Percentiles rank a stretch among this genome's conserved stretches.
phyloP scores from a whole-genome alignment of 2,113 vertebrate genomes.

The Urocynchramus pylzowi region DNA sequence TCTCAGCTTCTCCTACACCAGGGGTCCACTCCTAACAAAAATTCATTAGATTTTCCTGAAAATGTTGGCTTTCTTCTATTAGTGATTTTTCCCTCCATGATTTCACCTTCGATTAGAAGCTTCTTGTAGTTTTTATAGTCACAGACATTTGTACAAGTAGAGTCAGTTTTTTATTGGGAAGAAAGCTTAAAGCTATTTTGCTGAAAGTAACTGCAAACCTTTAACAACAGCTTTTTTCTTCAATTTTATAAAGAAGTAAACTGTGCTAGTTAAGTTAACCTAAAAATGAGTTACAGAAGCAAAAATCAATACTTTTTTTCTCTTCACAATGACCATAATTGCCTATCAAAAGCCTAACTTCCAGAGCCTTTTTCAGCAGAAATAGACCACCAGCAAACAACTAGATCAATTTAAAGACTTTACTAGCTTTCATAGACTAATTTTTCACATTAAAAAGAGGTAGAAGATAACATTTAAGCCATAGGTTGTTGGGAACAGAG shows the following conservation, averaged over 20 bases:
- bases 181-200: not conserved
- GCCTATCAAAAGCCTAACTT: not conserved
- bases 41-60: not conserved
- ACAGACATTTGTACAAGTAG: not conserved
- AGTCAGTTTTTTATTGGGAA: not conserved
- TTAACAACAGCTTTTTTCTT: not conserved
- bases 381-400: not conserved
- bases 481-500: not conserved
- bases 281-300: not conserved
- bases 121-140: not conserved
- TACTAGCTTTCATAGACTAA: not conserved
- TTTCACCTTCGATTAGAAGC: not conserved
- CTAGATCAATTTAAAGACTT: not conserved
- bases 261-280: not conserved
- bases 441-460: not conserved
- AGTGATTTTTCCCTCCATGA: not conserved
- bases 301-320: not conserved
- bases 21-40: not conserved
- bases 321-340: not conserved
- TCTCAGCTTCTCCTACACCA: not conserved
- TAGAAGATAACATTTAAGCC: not conserved
- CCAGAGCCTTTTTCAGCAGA: not conserved
- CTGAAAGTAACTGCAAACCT: not conserved
- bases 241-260: not conserved
- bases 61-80: not conserved